Evolutionary conservation across 2,888 invertebrate species (phyloP), one percentile per base, ranked within the genome.

Genomic region (Sminthurides aquaticus): DNA sequence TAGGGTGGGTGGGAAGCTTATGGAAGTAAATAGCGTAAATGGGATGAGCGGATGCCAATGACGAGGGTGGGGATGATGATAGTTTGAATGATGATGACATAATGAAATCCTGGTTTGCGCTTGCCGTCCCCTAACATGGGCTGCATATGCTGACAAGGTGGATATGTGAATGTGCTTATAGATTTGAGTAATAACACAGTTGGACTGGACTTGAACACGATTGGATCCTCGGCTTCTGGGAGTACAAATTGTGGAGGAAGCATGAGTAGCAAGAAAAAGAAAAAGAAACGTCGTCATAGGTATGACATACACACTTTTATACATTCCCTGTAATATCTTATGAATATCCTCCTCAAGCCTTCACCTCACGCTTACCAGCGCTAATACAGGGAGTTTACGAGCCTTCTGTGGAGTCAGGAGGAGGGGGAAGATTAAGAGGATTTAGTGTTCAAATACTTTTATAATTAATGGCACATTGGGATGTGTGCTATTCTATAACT

Each of bases 241-340:
- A 60, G 60, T 60, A 60, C 60, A 60, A 60, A 60, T 60, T 60
- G 63, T 49, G 86, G 86, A 72, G 88, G 87, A 66, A 89, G 87
- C 81, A 76, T 74, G 60, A 76, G 76, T 62, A 88, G 86, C 77
- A 89, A 90, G 78, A 93, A 93, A 83, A 93, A 93, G 81, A 93
- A 93, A 84, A 93, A 93, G 85, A 93, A 93, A 81, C 86, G 93
- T 77, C 86, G 93, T 78, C 93, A 94, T 83, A 89, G 90, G 90
- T 52, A 57, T 52, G 20, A 57, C 43, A 11, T 34, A 34, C 15
- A 34, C 5, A 34, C 43, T 49, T n/a, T 34, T 34, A n/a, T n/a
- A n/a, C n/a, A n/a, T n/a, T n/a, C n/a, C n/a, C n/a, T n/a, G n/a
- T n/a, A n/a, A n/a, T n/a, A n/a, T n/a, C n/a, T n/a, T n/a, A n/a